Evolutionary conservation across 2,113 vertebrate genomes (phyloP).

Genomic region (Clinocottus analis): DNA sequence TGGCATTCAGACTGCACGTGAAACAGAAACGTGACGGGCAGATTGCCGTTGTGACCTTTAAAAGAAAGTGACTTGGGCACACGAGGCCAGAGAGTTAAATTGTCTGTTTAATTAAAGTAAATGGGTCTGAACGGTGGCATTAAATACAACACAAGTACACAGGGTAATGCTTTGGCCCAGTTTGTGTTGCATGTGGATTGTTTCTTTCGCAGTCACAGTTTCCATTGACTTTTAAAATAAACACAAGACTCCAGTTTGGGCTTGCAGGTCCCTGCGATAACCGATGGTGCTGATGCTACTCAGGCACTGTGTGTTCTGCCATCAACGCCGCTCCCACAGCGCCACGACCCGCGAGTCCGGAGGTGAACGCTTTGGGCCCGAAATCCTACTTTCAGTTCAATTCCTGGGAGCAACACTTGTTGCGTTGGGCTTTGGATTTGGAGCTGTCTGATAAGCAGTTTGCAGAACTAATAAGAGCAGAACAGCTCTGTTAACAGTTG

Average conservation of each 20-base stretch:
- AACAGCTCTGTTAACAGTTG: constrained; percentile 64
- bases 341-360: background rate
- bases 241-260: too few species aligned
- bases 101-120: background rate
- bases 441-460: constrained; percentile 66
- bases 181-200: background rate
- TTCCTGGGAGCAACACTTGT: constrained; percentile 14
- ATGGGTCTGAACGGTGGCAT: background rate
- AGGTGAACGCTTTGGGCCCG: constrained; percentile 18
- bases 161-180: background rate
- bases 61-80: background rate
- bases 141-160: background rate
- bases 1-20: background rate
- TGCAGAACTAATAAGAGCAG: constrained; percentile 64
- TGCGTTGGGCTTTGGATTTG: constrained; percentile 36
- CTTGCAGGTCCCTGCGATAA: background rate
- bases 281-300: background rate
- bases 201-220: background rate
- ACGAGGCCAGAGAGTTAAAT: background rate
- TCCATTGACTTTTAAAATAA: background rate
- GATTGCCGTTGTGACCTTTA: background rate
- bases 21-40: background rate
- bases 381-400: constrained; percentile 12
- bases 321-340: constrained; percentile 9
- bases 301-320: background rate